These are phyloP conservation scores for Desmophyllum pertusum DNA, from an alignment of 92 coral and sea anemone species.

Conservation along the genomic window DNA sequence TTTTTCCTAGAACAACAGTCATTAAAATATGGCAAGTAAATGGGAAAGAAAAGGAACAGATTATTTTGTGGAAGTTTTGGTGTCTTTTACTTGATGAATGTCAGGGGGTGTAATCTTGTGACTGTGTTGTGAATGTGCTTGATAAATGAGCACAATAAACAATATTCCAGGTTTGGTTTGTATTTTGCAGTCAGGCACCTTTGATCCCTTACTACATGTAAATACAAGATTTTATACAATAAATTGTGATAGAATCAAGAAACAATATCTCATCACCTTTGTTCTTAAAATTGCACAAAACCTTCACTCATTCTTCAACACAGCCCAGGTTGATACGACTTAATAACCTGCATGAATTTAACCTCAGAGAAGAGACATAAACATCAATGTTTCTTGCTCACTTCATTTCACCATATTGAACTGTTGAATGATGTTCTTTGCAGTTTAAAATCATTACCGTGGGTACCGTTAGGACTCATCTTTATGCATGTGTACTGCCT, in stretches of 20 bases:
- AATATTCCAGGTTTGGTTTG: conserved; percentile 67
- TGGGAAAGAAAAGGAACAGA: neutral
- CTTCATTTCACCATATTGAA: neutral
- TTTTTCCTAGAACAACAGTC: neutral
- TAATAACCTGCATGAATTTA: conserved; percentile 5
- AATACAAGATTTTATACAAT: too few species aligned
- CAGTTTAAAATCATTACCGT: too few species aligned
- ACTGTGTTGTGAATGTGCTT: conserved; percentile 26
- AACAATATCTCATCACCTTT: too few species aligned
- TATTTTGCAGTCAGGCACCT: conserved; percentile 28
- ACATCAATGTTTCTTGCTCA: neutral
- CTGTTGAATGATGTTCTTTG: conserved; percentile 37
- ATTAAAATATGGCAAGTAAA: neutral
- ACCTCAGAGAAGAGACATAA: neutral
- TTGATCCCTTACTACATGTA: neutral
- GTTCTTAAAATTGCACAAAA: neutral
- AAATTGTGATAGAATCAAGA: too few species aligned
- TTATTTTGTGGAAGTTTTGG: too few species aligned
- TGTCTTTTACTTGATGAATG: neutral
- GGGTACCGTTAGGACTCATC: too few species aligned
- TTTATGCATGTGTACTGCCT: neutral
- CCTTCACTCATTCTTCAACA: conserved; percentile 13
- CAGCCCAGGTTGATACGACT: neutral
- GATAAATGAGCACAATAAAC: neutral
- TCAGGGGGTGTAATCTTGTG: neutral